Conservation (phyloP, 2,113 vertebrate genomes). For the Dendrocopos noguchii region DNA sequence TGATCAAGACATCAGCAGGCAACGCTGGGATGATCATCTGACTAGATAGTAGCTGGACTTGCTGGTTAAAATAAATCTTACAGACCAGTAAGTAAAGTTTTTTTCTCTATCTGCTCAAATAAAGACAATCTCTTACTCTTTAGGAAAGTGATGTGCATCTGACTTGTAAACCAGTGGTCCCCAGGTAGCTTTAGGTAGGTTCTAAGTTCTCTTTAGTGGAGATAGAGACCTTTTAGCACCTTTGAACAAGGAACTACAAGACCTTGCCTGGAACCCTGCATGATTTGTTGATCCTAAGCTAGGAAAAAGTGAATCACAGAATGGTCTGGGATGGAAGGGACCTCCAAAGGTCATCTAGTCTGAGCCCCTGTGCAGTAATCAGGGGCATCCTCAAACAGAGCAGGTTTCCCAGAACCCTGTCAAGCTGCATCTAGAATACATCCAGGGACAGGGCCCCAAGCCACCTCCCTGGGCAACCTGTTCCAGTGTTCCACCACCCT, state of each 20-base stretch:
- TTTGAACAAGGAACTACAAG: neutral
- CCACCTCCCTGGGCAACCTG: too few species aligned
- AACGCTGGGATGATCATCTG: neutral
- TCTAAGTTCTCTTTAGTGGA: neutral
- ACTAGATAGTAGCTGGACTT: neutral
- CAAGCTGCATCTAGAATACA: too few species aligned
- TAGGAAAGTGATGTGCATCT: neutral
- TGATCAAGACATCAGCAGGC: neutral
- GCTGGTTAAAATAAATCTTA: neutral
- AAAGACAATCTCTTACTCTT: neutral
- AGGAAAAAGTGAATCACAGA: neutral
- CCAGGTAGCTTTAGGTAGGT: neutral
- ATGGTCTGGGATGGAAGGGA: too few species aligned
- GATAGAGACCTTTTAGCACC: neutral
- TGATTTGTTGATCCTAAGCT: neutral
- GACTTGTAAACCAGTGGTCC: neutral
- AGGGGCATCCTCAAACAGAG: too few species aligned
- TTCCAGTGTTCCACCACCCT: too few species aligned
- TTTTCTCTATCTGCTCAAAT: neutral
- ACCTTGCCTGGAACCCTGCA: neutral
- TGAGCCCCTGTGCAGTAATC: too few species aligned
- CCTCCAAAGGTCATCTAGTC: too few species aligned
- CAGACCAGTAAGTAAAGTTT: neutral
- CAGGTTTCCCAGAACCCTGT: too few species aligned
- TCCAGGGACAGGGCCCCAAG: too few species aligned